Conservation (phyloP, 1,140 invertebrate genomes). For the Berghia stephanieae region DNA sequence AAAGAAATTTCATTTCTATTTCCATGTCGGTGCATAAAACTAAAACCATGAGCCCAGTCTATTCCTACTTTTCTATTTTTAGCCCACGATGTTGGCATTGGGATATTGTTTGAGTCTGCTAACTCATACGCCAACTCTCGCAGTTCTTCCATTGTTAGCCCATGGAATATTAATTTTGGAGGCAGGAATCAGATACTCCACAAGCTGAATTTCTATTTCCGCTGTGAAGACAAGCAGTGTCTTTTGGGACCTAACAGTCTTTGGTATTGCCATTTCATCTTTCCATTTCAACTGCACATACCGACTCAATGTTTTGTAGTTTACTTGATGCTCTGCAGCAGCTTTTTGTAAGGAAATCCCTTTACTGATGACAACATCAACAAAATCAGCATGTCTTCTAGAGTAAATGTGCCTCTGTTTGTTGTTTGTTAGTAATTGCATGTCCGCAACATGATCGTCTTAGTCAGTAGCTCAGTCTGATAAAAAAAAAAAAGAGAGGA, state of each 20-base stretch:
- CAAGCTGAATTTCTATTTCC: neutral
- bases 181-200: neutral
- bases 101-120: neutral
- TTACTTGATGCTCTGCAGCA: neutral
- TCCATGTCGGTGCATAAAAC: neutral
- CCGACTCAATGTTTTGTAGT: constrained; percentile 4
- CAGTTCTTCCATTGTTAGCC: too few relatives aligned
- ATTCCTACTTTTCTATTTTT: neutral
- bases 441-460: too few relatives aligned
- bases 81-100: neutral
- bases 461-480: too few relatives aligned
- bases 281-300: neutral
- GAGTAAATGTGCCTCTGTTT: neutral
- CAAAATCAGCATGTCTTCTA: neutral
- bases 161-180: constrained; percentile 15
- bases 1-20: neutral
- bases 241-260: neutral
- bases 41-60: constrained; percentile 6
- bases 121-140: neutral
- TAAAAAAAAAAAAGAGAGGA: too few relatives aligned
- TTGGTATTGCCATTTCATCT: neutral
- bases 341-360: neutral
- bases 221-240: neutral
- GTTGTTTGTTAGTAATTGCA: neutral
- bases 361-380: neutral